Conservation (phyloP, 2,888 invertebrate species). For the Chloroclystis v-ata region DNA sequence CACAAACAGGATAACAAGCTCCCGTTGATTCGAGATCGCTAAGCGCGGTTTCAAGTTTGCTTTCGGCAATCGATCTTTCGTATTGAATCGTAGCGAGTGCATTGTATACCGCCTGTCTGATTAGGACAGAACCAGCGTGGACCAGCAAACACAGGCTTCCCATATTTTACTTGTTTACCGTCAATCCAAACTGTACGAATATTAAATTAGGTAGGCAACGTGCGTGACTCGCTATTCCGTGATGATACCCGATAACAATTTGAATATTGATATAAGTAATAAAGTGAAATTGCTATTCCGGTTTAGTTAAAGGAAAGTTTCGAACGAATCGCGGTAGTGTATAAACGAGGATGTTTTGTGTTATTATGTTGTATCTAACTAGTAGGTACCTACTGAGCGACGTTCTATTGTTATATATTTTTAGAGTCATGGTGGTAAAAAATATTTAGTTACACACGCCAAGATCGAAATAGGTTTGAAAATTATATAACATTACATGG, state of each 20-base stretch:
- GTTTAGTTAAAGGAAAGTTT: constrained; percentile 13
- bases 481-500: too few species aligned
- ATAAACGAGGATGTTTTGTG: constrained; percentile 1
- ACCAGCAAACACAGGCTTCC: constrained; percentile 24
- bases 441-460: too few species aligned
- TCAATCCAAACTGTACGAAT: constrained; percentile 21
- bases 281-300: constrained; percentile 15
- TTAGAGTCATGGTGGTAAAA: too few species aligned
- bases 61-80: constrained; percentile 5
- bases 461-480: too few species aligned
- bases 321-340: constrained; percentile 4
- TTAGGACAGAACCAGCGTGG: constrained; percentile 25
- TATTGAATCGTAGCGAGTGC: constrained; percentile 3
- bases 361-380: background rate
- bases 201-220: constrained; percentile 17
- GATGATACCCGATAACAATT: constrained; percentile 20
- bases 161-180: constrained; percentile 15
- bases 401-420: too few species aligned
- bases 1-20: too few species aligned
- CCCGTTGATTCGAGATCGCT: too few species aligned
- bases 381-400: too few species aligned
- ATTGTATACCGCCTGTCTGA: constrained; percentile 15
- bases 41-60: constrained; percentile 10
- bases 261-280: constrained; percentile 22
- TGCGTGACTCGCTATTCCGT: constrained; percentile 17